Base-by-base conservation (phyloP, 2,797 vertebrate genomes). In the Calcarius lapponicus region DNA sequence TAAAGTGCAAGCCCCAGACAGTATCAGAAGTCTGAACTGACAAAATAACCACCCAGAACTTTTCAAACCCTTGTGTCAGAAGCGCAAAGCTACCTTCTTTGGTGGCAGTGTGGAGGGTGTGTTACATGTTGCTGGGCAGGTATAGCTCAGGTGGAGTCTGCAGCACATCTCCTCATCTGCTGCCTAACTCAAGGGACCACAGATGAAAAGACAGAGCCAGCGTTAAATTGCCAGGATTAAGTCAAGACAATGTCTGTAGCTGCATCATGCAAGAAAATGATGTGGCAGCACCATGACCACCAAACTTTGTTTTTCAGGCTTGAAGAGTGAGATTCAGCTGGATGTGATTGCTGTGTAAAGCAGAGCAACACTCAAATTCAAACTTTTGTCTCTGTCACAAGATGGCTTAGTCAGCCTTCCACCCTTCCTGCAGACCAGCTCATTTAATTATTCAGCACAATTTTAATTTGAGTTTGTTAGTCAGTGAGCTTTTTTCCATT, bases 381-480 rank as follows among this genome's bases (percentile, higher is more conserved):
- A 90, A 61, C 42, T 88, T 92, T 11, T 79, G 50, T n/a, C 58
- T 95, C 57, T 51, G 36, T 82, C 61, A 70, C 17, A 67, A 74
- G 79, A 80, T 17, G 60, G 26, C 71, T 94, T 91, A 95, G 74
- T 95, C 87, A 87, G 43, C 67, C 45, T 82, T 88, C 80, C 76
- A 88, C 10, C 8, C 58, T 16, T 80, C 15, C n/a, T 88, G 69
- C 69, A 92, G 83, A 90, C 74, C 76, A 93, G 45, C 71, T 88
- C 25, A 76, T 92, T 92, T 92, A 31, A 84, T 88, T 92, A 92
- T 40, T 45, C 43, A 87, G 57, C 65, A 90, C 58, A 85, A 70
- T 84, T 94, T 91, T 66, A 87, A 78, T 85, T 67, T 43, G 64
- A 82, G 32, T 90, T 95, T 86, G 56, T 85, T 96, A 82, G 88